Percentiles rank a stretch among this genome's conserved stretches.
phyloP scores from a whole-genome alignment of 2,888 invertebrate genomes.

The Apotomis capreana region DNA sequence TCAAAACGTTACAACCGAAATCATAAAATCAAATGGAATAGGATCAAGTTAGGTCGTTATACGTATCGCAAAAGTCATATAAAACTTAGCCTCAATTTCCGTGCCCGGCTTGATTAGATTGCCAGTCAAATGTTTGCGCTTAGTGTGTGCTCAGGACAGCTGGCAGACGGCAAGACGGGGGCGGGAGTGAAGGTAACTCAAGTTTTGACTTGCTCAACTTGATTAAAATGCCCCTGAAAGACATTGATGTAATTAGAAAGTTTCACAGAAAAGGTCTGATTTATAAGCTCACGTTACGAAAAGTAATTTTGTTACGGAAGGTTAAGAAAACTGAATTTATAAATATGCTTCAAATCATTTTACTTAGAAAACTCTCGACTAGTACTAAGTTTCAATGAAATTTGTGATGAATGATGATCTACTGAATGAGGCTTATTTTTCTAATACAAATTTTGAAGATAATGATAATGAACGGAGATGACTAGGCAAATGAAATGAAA shows the following conservation, averaged over 20 bases:
- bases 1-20: neutral
- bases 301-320: constrained; percentile 1
- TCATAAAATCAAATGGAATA: neutral
- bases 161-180: constrained; percentile 7
- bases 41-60: neutral
- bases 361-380: neutral
- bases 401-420: too few species aligned
- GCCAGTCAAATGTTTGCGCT: constrained; percentile 22
- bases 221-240: constrained; percentile 10
- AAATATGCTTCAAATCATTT: neutral
- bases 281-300: constrained; percentile 1
- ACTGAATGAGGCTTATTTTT: neutral
- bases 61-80: neutral
- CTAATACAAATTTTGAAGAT: neutral
- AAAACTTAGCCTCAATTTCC: constrained; percentile 4
- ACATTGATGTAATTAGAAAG: constrained; percentile 10
- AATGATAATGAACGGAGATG: neutral
- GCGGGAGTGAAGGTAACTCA: neutral
- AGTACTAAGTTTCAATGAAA: too few species aligned
- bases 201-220: constrained; percentile 18
- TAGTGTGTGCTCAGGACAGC: constrained; percentile 25
- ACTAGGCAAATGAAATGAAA: neutral
- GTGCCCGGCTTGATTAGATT: constrained; percentile 26
- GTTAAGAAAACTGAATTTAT: constrained; percentile 1
- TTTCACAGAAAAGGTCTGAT: constrained; percentile 10